phyloP scores from a whole-genome alignment of 2,797 vertebrate genomes.

The Carapus acus region DNA sequence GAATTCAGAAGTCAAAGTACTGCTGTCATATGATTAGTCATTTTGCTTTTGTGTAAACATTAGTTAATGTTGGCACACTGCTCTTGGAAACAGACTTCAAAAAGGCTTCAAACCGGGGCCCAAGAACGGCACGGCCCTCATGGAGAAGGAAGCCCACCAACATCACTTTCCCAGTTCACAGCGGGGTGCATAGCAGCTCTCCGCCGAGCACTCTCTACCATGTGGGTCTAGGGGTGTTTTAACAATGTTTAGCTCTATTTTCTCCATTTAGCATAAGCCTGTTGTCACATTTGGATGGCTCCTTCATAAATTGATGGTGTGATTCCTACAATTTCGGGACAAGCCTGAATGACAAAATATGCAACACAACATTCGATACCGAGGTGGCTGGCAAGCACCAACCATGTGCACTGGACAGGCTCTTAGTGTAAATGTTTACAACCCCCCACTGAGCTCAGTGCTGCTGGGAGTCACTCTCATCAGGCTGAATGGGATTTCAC shows the following conservation, averaged over 20 bases:
- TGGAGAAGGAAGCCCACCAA: conserved; percentile 77
- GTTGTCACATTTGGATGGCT: conserved; percentile 84
- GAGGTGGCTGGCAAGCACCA: conserved; percentile 78
- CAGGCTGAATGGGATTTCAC: conserved; percentile 72
- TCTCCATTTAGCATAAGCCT: conserved; percentile 81
- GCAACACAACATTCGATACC: conserved; percentile 79
- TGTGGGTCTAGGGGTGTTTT: conserved; percentile 85
- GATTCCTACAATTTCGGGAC: conserved; percentile 82
- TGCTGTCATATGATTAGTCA: conserved; percentile 57
- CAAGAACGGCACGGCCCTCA: conserved; percentile 75
- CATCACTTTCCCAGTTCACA: conserved; percentile 86
- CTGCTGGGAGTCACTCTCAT: conserved; percentile 76
- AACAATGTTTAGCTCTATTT: conserved; percentile 86
- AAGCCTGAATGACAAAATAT: conserved; percentile 83
- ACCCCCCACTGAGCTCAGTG: conserved; percentile 79
- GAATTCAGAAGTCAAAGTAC: conserved; percentile 49
- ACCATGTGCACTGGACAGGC: conserved; percentile 83
- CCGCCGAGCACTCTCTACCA: conserved; percentile 76
- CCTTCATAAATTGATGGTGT: conserved; percentile 81
- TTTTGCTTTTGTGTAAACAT: conserved; percentile 71
- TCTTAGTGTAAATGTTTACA: conserved; percentile 86
- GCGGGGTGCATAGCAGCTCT: conserved; percentile 81
- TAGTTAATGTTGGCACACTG: conserved; percentile 65
- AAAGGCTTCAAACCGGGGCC: conserved; percentile 75
- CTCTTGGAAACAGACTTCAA: conserved; percentile 77